A percentile compares a stretch with the other conserved stretches of the same genome.
phyloP scores from a whole-genome alignment of 2,888 invertebrate genomes.

The Blera fallax region DNA sequence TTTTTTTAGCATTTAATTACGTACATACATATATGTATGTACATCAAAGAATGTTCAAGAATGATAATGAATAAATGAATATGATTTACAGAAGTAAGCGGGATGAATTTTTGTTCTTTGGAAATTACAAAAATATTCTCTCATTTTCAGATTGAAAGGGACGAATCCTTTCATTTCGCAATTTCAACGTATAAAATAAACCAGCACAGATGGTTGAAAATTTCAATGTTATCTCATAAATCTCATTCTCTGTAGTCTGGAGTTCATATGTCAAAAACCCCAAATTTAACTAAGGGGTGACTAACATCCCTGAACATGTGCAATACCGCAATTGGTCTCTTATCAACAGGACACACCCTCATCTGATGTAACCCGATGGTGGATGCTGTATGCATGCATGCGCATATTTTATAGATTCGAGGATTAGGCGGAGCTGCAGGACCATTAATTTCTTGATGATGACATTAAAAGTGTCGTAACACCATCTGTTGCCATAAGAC shows the following conservation, averaged over 20 bases:
- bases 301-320: not conserved
- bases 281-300: not conserved
- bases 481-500: not conserved
- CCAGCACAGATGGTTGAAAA: too few relatives aligned
- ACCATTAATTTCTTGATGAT: slow-evolving; percentile 1
- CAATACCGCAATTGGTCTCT: not conserved
- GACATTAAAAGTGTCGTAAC: not conserved
- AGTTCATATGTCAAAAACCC: too few relatives aligned
- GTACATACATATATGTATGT: not conserved
- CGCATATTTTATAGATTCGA: slow-evolving; percentile 1
- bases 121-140: not conserved
- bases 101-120: not conserved
- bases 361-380: not conserved
- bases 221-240: too few relatives aligned
- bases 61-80: not conserved
- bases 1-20: not conserved
- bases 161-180: too few relatives aligned
- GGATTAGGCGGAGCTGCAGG: slow-evolving; percentile 30
- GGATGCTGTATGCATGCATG: slow-evolving; percentile 7
- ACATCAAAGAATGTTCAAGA: not conserved
- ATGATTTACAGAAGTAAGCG: not conserved
- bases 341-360: slow-evolving; percentile 9
- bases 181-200: too few relatives aligned
- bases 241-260: not conserved
- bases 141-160: too few relatives aligned